Evolutionary conservation across 2,113 vertebrate genomes (phyloP).

Genomic region (Chaetodon auriga): DNA sequence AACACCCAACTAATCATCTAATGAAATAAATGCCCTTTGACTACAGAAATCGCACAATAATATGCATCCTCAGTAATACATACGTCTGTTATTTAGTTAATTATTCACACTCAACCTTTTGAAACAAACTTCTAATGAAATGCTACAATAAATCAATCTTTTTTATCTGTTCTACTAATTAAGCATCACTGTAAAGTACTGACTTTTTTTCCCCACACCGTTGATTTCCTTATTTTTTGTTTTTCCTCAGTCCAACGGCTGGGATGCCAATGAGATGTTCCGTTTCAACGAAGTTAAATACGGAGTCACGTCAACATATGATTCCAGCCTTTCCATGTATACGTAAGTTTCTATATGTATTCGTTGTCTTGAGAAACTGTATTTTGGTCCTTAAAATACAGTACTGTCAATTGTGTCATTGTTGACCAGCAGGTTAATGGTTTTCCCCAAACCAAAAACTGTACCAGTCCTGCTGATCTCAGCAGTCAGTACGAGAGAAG

Average conservation of each 20-base stretch:
- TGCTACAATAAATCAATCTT: too few species aligned
- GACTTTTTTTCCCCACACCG: neutral
- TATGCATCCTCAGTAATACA: neutral
- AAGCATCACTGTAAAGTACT: neutral
- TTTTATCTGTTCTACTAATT: neutral
- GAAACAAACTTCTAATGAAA: too few species aligned
- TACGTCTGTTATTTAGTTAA: neutral
- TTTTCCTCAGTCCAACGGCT: slow-evolving; percentile 89
- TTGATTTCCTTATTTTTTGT: neutral
- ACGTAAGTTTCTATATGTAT: slow-evolving; percentile 85
- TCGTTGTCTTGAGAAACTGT: neutral
- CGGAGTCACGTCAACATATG: slow-evolving; percentile 93
- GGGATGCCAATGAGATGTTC: slow-evolving; percentile 96
- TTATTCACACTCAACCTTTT: neutral
- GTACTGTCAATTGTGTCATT: too few species aligned
- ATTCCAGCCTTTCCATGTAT: slow-evolving; percentile 93
- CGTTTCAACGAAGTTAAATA: slow-evolving; percentile 94
- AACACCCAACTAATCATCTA: neutral
- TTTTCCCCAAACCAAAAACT: too few species aligned
- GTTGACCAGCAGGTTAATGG: too few species aligned
- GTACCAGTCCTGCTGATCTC: too few species aligned
- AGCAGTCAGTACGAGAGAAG: too few species aligned
- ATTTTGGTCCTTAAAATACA: too few species aligned
- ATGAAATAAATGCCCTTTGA: neutral
- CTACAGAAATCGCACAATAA: neutral